Percentiles rank a stretch among this genome's conserved stretches.
Evolutionary conservation across 2,888 invertebrate genomes (phyloP).

Genomic region (Quadroppia sp.): DNA sequence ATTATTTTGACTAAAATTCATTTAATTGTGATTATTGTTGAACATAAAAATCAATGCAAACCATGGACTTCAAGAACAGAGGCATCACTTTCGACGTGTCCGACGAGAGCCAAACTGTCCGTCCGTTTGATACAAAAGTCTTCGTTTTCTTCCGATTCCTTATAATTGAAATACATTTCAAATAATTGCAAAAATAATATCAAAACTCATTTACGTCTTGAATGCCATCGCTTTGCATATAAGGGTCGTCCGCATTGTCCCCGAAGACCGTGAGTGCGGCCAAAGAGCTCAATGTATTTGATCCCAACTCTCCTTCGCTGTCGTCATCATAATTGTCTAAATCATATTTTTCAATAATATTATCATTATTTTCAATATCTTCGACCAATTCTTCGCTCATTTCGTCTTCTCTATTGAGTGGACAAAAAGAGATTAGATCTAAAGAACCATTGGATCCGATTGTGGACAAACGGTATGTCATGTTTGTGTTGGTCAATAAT

Average conservation of each 20-base stretch:
- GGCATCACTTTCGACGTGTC: slow-evolving; percentile 79
- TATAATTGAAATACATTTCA: no score
- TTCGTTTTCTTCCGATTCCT: slow-evolving; percentile 64
- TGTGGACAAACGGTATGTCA: background rate
- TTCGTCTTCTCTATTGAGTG: slow-evolving; percentile 21
- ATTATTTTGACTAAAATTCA: slow-evolving; percentile 72
- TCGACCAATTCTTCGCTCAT: slow-evolving; percentile 51
- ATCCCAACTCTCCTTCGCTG: slow-evolving; percentile 33
- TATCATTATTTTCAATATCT: slow-evolving; percentile 51
- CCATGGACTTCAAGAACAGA: slow-evolving; percentile 83
- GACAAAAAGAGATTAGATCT: background rate
- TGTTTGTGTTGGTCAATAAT: slow-evolving; percentile 70
- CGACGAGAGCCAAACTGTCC: slow-evolving; percentile 83
- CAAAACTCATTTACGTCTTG: slow-evolving; percentile 48
- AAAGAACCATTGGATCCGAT: background rate
- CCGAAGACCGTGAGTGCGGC: slow-evolving; percentile 52
- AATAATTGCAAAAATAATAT: no score
- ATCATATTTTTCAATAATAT: slow-evolving; percentile 66
- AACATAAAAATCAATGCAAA: slow-evolving; percentile 53
- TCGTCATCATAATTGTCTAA: slow-evolving; percentile 54
- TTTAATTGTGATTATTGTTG: slow-evolving; percentile 35
- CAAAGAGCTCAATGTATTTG: slow-evolving; percentile 47
- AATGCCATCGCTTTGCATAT: slow-evolving; percentile 53
- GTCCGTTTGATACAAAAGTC: slow-evolving; percentile 80
- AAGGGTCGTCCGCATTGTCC: slow-evolving; percentile 55